phyloP scores from a whole-genome alignment of 1,140 invertebrate species.

The Tenebrio molitor region DNA sequence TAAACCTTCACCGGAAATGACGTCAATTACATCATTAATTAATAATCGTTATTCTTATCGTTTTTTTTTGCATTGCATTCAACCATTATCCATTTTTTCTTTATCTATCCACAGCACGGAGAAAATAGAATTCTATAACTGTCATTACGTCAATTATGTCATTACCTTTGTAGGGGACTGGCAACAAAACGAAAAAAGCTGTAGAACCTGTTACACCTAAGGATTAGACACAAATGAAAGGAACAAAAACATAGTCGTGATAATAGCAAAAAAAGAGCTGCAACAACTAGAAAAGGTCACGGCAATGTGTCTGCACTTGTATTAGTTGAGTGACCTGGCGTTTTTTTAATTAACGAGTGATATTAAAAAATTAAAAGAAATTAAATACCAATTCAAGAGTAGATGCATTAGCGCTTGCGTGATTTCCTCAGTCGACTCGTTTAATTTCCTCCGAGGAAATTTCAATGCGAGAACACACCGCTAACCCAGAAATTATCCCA shows the following conservation, averaged over 20 bases:
- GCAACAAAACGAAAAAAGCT: constrained; percentile 24
- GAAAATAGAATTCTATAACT: too few relatives aligned
- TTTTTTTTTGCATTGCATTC: too few relatives aligned
- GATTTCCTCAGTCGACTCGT: too few relatives aligned
- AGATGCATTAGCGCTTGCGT: too few relatives aligned
- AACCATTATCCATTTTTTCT: too few relatives aligned
- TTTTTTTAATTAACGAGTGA: neutral
- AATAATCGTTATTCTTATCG: too few relatives aligned
- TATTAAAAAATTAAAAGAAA: too few relatives aligned
- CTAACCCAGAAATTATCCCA: neutral
- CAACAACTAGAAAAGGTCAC: constrained; percentile 13
- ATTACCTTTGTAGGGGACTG: constrained; percentile 11
- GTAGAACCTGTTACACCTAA: constrained; percentile 5
- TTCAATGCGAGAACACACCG: neutral
- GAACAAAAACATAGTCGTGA: constrained; percentile 12
- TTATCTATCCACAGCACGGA: too few relatives aligned
- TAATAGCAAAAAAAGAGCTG: constrained; percentile 7
- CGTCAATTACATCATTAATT: too few relatives aligned
- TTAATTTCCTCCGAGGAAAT: neutral
- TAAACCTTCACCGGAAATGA: neutral
- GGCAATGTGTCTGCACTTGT: too few relatives aligned
- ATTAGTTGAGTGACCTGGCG: too few relatives aligned
- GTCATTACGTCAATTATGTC: constrained; percentile 11
- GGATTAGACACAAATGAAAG: neutral
- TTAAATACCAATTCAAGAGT: too few relatives aligned